Percentiles rank a stretch among this genome's conserved stretches.
Evolutionary conservation across 2,797 vertebrate genomes (phyloP).

Genomic region (Characodon lateralis): DNA sequence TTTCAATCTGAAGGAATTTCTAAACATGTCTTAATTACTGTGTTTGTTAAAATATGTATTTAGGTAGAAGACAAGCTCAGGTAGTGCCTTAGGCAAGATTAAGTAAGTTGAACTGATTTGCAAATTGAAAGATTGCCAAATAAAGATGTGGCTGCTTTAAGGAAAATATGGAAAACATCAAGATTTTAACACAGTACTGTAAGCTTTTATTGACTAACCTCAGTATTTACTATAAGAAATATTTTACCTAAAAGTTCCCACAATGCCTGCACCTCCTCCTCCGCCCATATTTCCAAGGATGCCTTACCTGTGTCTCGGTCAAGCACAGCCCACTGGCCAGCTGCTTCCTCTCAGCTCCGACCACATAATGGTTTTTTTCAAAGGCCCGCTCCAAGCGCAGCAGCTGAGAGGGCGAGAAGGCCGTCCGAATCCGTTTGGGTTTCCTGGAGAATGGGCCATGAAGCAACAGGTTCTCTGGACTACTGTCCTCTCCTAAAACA

Average conservation of each 20-base stretch:
- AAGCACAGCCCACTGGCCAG: constrained; percentile 93
- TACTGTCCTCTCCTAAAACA: constrained; percentile 86
- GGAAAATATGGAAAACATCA: neutral
- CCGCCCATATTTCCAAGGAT: constrained; percentile 14
- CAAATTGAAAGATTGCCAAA: neutral
- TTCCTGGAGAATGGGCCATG: constrained; percentile 95
- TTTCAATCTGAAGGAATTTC: neutral
- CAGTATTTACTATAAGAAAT: neutral
- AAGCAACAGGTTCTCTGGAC: constrained; percentile 91
- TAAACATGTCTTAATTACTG: neutral
- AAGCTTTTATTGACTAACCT: neutral
- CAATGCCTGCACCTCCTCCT: neutral
- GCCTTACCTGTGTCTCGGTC: constrained; percentile 93
- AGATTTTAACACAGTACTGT: neutral
- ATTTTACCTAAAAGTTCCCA: neutral
- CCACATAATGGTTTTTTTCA: constrained; percentile 98
- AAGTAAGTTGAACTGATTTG: neutral
- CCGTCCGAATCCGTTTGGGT: constrained; percentile 95
- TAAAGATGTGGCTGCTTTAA: neutral
- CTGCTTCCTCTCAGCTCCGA: constrained; percentile 95
- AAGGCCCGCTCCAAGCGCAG: constrained; percentile 93
- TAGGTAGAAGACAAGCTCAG: neutral
- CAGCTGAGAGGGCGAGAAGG: constrained; percentile 96
- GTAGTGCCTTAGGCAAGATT: neutral
- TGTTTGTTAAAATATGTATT: neutral